These are phyloP conservation scores for Nycticebus coucang DNA, from an alignment of 2,113 vertebrate species.

Conservation along the genomic window DNA sequence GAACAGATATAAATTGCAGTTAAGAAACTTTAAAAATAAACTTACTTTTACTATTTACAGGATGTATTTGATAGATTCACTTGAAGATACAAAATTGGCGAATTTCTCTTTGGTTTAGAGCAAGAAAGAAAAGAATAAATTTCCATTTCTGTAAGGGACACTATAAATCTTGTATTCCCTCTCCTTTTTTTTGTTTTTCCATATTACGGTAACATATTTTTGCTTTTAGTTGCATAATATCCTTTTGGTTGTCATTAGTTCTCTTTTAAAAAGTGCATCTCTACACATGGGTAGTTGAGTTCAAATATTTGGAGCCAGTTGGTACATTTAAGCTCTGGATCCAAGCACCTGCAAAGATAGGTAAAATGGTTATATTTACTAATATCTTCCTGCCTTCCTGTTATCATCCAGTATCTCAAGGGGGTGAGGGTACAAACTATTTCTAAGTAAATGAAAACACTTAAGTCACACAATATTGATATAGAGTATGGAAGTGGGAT, in stretches of 20 bases:
- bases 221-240: constrained; percentile 63
- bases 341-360: background rate
- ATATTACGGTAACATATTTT: constrained; percentile 63
- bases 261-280: constrained; percentile 69
- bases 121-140: background rate
- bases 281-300: constrained; percentile 64
- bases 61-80: background rate
- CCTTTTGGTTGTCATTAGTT: constrained; percentile 54
- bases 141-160: constrained; percentile 27
- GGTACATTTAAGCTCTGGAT: constrained; percentile 64
- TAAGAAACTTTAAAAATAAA: constrained; percentile 29
- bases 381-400: background rate
- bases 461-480: background rate
- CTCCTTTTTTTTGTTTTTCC: constrained; percentile 10
- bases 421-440: background rate
- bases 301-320: constrained; percentile 74
- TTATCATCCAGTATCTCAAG: background rate
- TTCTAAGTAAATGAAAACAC: background rate
- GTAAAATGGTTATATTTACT: background rate
- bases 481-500: accelerated
- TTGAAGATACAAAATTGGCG: background rate
- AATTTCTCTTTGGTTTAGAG: background rate
- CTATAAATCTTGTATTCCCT: background rate
- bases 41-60: background rate
- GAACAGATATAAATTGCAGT: background rate